Evolutionary conservation across 2,888 invertebrate species (phyloP).

Genomic region (Sisyra nigra): DNA sequence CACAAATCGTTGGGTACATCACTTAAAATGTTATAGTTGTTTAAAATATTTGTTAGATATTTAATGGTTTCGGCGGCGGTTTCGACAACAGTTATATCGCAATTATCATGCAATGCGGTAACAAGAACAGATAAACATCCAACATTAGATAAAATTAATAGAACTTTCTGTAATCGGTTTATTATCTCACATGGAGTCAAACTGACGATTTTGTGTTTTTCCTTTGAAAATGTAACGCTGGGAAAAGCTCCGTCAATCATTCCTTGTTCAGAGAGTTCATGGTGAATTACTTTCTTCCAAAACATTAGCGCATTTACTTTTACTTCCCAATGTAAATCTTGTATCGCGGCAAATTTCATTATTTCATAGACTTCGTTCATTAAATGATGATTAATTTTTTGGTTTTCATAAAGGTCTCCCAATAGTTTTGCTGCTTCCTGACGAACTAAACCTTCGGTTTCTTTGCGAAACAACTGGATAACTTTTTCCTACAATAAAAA

Average conservation of each 20-base stretch:
- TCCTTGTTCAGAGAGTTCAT: constrained; percentile 55
- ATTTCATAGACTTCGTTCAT: constrained; percentile 40
- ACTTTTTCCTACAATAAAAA: constrained; percentile 29
- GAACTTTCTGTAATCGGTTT: constrained; percentile 42
- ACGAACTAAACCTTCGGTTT: constrained; percentile 63
- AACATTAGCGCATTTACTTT: constrained; percentile 53
- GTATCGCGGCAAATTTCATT: constrained; percentile 46
- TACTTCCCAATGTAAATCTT: constrained; percentile 72
- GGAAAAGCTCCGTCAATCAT: constrained; percentile 72
- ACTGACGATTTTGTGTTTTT: constrained; percentile 59
- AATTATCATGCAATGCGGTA: constrained; percentile 46
- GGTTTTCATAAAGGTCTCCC: constrained; percentile 45
- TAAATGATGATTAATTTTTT: constrained; percentile 36
- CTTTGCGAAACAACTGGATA: constrained; percentile 40
- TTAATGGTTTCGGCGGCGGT: constrained; percentile 36
- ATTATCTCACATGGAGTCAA: constrained; percentile 50
- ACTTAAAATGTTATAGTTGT: constrained; percentile 34
- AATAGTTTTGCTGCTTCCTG: constrained; percentile 53
- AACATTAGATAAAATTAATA: constrained; percentile 47
- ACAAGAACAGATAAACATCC: constrained; percentile 57
- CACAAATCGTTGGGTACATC: constrained; percentile 12
- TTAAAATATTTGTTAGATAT: constrained; percentile 35
- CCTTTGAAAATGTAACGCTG: constrained; percentile 61
- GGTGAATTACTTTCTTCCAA: constrained; percentile 52
- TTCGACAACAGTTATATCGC: constrained; percentile 54